Evolutionary conservation across 2,113 vertebrate species (phyloP).

Genomic region (Gymnobelideus leadbeateri): DNA sequence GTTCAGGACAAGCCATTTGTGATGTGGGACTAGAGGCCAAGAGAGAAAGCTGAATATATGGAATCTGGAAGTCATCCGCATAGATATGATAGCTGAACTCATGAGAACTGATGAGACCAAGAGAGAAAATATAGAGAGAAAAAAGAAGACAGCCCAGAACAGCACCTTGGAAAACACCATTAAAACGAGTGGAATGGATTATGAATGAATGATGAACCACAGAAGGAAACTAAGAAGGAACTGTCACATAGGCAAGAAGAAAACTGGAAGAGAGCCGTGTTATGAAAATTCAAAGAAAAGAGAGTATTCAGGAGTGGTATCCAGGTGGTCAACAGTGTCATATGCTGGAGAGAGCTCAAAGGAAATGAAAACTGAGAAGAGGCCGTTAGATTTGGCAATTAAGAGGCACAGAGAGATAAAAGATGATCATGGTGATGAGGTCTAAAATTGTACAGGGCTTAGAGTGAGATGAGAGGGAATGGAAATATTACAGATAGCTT

Average conservation of each 20-base stretch:
- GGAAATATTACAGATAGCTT: background rate
- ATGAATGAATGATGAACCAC: background rate
- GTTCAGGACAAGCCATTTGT: background rate
- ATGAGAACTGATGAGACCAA: background rate
- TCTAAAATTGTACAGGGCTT: background rate
- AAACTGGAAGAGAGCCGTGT: background rate
- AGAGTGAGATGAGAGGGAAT: background rate
- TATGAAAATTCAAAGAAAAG: background rate
- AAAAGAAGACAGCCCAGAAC: background rate
- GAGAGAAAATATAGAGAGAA: background rate
- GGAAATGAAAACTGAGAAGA: background rate
- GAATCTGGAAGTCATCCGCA: too few species aligned
- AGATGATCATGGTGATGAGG: background rate
- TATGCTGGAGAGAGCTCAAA: background rate
- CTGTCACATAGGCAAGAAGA: background rate
- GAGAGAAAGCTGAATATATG: background rate
- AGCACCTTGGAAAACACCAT: background rate
- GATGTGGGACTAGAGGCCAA: background rate
- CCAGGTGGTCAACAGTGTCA: background rate
- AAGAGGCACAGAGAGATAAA: background rate
- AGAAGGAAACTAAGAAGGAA: background rate
- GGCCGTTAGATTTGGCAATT: background rate
- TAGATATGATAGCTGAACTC: background rate
- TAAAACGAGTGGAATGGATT: background rate
- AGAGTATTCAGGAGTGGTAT: background rate